These are phyloP conservation scores for Amphiprion clarkii DNA, from an alignment of 2,797 vertebrate species.

Conservation along the genomic window DNA sequence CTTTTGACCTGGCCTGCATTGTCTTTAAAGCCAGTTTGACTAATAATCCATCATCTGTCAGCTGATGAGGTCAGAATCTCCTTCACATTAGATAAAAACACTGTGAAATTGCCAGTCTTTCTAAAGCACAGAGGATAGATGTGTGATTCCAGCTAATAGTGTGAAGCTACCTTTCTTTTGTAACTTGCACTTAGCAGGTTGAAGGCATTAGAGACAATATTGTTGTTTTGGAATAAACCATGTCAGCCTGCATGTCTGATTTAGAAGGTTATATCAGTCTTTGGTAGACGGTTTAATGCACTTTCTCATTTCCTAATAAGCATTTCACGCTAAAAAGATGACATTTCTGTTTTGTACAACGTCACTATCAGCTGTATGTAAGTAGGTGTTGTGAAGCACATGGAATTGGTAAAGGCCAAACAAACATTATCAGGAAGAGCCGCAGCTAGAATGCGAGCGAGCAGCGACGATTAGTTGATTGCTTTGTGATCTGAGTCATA, in stretches of 20 bases:
- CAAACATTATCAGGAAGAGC: constrained; percentile 32
- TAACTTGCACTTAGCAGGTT: constrained; percentile 31
- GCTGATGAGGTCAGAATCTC: constrained; percentile 1
- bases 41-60: constrained; percentile 21
- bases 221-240: constrained; percentile 23
- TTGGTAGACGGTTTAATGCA: constrained; percentile 17
- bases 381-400: constrained; percentile 23
- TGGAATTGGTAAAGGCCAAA: constrained; percentile 46
- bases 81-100: constrained; percentile 27
- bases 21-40: constrained; percentile 24
- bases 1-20: constrained; percentile 5
- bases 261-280: constrained; percentile 32
- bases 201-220: constrained; percentile 30
- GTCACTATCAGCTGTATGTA: constrained; percentile 12
- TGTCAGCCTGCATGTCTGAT: constrained; percentile 15
- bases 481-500: constrained; percentile 47
- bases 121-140: constrained; percentile 11
- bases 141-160: constrained; percentile 29
- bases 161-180: not conserved
- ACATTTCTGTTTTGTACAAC: constrained; percentile 16
- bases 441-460: constrained; percentile 8
- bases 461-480: constrained; percentile 55
- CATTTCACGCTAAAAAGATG: constrained; percentile 17
- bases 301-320: constrained; percentile 6
- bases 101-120: constrained; percentile 9